Percentiles rank a stretch among this genome's conserved stretches.
Conservation (phyloP, 2,797 vertebrate species). For the Pteronotus mesoamericanus region DNA sequence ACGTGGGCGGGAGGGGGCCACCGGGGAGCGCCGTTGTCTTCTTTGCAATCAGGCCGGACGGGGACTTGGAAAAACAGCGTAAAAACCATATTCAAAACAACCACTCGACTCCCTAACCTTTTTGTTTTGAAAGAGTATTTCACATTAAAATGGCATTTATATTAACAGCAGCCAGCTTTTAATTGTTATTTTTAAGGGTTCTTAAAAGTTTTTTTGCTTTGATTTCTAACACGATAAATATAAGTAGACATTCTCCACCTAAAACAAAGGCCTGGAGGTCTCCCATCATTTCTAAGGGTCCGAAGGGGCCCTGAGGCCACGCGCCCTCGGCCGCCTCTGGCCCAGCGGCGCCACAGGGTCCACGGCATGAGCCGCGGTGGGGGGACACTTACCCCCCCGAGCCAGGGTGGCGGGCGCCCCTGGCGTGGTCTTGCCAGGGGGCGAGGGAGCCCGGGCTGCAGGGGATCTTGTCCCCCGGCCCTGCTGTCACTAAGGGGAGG, state of each 20-base stretch:
- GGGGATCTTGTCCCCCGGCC: not conserved
- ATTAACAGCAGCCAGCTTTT: not conserved
- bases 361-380: too few species aligned
- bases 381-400: not conserved
- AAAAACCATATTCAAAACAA: not conserved
- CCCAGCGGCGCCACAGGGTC: too few species aligned
- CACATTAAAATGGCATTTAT: not conserved
- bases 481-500: not conserved
- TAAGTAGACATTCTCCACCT: not conserved
- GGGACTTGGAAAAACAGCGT: not conserved
- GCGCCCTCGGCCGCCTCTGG: too few species aligned
- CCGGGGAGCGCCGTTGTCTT: not conserved
- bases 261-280: not conserved
- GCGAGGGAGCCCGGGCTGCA: accelerated
- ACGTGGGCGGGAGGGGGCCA: accelerated
- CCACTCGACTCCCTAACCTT: not conserved
- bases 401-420: too few species aligned
- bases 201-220: not conserved
- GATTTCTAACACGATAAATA: not conserved
- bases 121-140: not conserved
- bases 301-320: not conserved
- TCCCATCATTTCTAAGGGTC: not conserved
- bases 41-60: not conserved
- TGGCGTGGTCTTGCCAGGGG: not conserved
- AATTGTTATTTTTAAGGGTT: not conserved